A percentile compares a stretch with the other conserved stretches of the same genome.
Conservation (phyloP, 2,797 vertebrate genomes). For the Protonibea diacanthus region DNA sequence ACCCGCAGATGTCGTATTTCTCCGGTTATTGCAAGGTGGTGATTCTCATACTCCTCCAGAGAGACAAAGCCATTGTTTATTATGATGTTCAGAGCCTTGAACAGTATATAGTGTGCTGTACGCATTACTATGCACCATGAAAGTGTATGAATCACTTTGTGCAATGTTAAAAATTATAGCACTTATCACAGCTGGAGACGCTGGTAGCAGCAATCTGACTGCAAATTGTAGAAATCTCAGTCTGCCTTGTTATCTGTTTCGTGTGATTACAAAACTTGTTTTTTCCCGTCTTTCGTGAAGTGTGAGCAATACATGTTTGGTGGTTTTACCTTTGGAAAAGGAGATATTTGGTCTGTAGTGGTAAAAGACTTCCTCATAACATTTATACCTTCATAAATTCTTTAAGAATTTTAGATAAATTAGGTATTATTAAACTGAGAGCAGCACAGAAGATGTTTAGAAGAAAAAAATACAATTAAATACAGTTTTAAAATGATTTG, state of each 20-base stretch:
- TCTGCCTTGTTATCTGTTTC: conserved; percentile 24
- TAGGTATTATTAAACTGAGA: neutral
- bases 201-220: conserved; percentile 57
- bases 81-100: conserved; percentile 81
- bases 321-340: conserved; percentile 33
- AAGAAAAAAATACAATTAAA: neutral
- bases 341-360: conserved; percentile 11
- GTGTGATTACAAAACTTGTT: conserved; percentile 41
- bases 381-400: no score
- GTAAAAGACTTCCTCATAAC: conserved; percentile 14
- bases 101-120: conserved; percentile 33
- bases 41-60: conserved; percentile 85
- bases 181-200: conserved; percentile 75
- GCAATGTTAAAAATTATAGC: conserved; percentile 62
- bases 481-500: conserved; percentile 11
- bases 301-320: conserved; percentile 28
- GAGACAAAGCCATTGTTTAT: conserved; percentile 89
- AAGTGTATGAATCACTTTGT: conserved; percentile 60
- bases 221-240: conserved; percentile 55
- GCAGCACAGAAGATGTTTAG: neutral
- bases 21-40: conserved; percentile 79
- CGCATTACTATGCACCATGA: conserved; percentile 47
- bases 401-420: neutral
- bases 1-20: conserved; percentile 10
- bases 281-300: conserved; percentile 28